Evolutionary conservation across 2,113 vertebrate species (phyloP), one percentile per base, ranked within the genome.

Genomic region (Cariama cristata): DNA sequence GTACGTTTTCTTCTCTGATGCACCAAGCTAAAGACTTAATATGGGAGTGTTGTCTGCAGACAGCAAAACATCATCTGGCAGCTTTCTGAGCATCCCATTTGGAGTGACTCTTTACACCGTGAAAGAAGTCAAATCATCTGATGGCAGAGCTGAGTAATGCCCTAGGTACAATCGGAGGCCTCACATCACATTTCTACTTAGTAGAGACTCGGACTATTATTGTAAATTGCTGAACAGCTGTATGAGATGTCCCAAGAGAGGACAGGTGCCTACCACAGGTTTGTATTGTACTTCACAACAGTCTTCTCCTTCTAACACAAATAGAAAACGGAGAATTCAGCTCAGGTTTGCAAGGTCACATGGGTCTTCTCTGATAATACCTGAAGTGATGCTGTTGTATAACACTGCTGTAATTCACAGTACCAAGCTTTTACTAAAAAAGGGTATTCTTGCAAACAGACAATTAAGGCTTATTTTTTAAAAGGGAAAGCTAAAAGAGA

Each of bases 41-140:
- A 88, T 27, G 55, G 35, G 59, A 95, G 33, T 45, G 88, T 8
- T 94, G 89, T 81, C 90, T 91, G 73, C 76, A 91, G 80, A 71
- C 47, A 74, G 87, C 76, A 95, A 81, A 96, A 95, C 84, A 95
- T 87, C 84, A 91, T 35, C 89, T 91, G 95, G 91, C 95, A 87
- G 77, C 69, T n/a, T 91, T 81, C 79, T 0, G 14, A 91, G 95
- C 68, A n/a, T 33, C 60, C 84, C 56, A 14, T 24, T 14, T 60
- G 83, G 83, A 62, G 71, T 2, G 20, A 11, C 76, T 95, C 53
- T 84, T 71, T 28, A 35, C 42, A 19, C 59, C 6, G 0, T 7
- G 3, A 17, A 40, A 58, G 64, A 59, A 60, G 50, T 30, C 59
- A 30, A 52, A 86, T 83, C 35, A 49, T 18, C 56, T 77, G 59